Conservation (phyloP, 2,113 vertebrate genomes). For the Myrmophylax atrothorax region DNA sequence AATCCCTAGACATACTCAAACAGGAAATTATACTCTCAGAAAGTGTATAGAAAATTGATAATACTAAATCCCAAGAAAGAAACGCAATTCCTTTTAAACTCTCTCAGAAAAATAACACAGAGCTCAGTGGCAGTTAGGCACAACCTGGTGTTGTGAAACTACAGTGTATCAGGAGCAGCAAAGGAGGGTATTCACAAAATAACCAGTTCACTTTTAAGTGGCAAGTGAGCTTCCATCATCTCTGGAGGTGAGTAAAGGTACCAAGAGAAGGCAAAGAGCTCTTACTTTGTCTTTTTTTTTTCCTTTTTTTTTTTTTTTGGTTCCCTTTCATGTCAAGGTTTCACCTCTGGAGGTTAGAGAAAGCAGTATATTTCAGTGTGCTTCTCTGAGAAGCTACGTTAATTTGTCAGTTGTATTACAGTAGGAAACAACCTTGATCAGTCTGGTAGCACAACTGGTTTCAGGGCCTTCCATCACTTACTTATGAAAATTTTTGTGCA, state of each 20-base stretch:
- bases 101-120: neutral
- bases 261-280: neutral
- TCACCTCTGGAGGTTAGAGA: neutral
- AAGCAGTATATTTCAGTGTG: neutral
- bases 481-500: neutral
- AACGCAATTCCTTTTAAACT: neutral
- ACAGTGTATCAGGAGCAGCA: neutral
- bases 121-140: neutral
- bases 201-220: neutral
- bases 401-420: neutral
- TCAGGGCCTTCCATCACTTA: neutral
- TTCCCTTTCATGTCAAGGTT: neutral
- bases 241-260: neutral
- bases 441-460: neutral
- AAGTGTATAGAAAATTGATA: neutral
- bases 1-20: neutral
- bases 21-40: neutral
- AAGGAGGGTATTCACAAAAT: fast-evolving
- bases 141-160: neutral
- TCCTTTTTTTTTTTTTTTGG: too few relatives aligned
- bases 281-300: fast-evolving
- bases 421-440: neutral
- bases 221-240: neutral
- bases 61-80: neutral
- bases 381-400: neutral